A percentile compares a stretch with the other conserved stretches of the same genome.
Evolutionary conservation across 2,113 vertebrate species (phyloP).

Genomic region (Larimichthys polyactis): DNA sequence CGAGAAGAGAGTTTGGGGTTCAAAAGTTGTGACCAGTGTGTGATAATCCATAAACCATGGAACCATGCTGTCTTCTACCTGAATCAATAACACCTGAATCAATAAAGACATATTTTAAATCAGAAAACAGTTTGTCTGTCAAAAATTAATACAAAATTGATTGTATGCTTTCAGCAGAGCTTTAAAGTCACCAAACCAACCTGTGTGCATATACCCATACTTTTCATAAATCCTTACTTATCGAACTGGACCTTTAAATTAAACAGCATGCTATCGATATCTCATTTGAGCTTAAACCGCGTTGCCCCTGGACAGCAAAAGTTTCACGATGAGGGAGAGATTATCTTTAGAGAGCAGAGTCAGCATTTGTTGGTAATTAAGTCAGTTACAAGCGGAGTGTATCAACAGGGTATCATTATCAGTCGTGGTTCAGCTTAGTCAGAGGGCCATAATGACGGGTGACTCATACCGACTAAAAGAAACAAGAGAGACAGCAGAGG

Average conservation of each 20-base stretch:
- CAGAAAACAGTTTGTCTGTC: background rate
- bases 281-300: conserved; percentile 13
- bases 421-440: background rate
- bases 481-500: conserved; percentile 19
- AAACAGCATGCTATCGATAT: background rate
- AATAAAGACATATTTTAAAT: background rate
- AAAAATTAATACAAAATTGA: background rate
- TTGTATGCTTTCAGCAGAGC: no score
- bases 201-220: background rate
- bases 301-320: conserved; percentile 11
- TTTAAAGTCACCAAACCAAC: background rate
- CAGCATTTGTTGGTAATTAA: conserved; percentile 46
- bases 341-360: conserved; percentile 13
- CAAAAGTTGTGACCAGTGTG: background rate
- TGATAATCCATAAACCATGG: background rate
- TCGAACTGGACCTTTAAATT: background rate
- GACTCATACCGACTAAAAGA: conserved; percentile 29
- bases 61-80: background rate
- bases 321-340: conserved; percentile 27
- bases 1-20: background rate
- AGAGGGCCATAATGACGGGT: conserved; percentile 25
- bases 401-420: conserved; percentile 50
- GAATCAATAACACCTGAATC: conserved; percentile 17
- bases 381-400: conserved; percentile 7
- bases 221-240: background rate